Percentiles rank a stretch among this genome's conserved stretches.
These are phyloP conservation scores for Clytia hemisphaerica DNA, from an alignment of 30 jellyfish, hydroid and myxozoan species.

Conservation along the genomic window DNA sequence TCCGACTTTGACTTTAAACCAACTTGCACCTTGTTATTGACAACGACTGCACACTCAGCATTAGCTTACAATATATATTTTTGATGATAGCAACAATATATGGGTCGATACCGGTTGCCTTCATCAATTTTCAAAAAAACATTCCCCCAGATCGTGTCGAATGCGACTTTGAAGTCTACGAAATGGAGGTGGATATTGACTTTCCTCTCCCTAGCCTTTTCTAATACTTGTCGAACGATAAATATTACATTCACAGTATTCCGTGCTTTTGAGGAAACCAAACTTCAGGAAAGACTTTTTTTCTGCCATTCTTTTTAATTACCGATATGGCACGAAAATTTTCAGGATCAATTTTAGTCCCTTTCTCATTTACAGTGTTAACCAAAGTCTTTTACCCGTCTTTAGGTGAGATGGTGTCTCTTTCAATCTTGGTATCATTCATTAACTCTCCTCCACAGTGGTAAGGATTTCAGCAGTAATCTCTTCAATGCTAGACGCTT, in stretches of 20 bases:
- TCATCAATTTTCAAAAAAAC: slow-evolving; percentile 31
- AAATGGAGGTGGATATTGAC: no score
- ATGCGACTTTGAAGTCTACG: slow-evolving; percentile 46
- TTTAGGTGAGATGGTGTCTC: slow-evolving; percentile 20
- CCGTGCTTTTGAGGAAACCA: no score
- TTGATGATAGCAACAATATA: slow-evolving; percentile 22
- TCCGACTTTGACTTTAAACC: slow-evolving; percentile 36
- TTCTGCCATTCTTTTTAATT: background rate
- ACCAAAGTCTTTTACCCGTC: slow-evolving; percentile 29
- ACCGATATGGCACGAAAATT: slow-evolving; percentile 27
- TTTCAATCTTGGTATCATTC: slow-evolving; percentile 13
- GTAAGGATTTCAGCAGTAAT: slow-evolving; percentile 25
- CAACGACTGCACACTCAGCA: slow-evolving; percentile 31
- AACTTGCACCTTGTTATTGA: slow-evolving; percentile 19
- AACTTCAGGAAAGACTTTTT: slow-evolving; percentile 16
- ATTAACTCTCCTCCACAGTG: slow-evolving; percentile 34
- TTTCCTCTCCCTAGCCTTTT: no score
- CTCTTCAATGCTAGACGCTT: slow-evolving; percentile 34
- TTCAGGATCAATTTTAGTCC: slow-evolving; percentile 22
- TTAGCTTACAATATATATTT: slow-evolving; percentile 23
- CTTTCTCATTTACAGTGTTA: slow-evolving; percentile 23
- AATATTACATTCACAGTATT: slow-evolving; percentile 41
- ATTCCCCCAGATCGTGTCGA: slow-evolving; percentile 44
- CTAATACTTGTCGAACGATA: slow-evolving; percentile 37
- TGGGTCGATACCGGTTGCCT: slow-evolving; percentile 19